Evolutionary conservation across 2,888 invertebrate genomes (phyloP).

Genomic region (Pterobdella sp.): DNA sequence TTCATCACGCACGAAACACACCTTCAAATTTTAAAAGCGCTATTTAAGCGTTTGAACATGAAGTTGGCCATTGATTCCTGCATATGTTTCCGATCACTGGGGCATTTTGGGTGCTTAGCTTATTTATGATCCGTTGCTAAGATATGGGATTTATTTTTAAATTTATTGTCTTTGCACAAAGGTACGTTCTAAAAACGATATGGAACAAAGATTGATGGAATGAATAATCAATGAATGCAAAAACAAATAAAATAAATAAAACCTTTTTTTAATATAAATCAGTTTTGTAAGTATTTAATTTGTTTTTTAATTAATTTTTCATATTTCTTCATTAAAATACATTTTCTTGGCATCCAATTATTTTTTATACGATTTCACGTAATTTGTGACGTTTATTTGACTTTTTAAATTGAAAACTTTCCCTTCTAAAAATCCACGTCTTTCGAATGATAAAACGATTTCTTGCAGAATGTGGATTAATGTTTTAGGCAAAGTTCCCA

Average conservation of each 20-base stretch:
- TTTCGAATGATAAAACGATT: not conserved
- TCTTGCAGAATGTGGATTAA: not conserved
- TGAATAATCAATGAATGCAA: not conserved
- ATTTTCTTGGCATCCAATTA: not conserved
- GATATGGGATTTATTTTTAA: slow-evolving; percentile 4
- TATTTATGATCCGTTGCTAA: no score
- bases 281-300: not conserved
- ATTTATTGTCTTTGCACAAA: not conserved
- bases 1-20: not conserved
- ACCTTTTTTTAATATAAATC: not conserved
- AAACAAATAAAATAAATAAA: not conserved
- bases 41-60: no score
- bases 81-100: no score
- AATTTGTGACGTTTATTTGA: not conserved
- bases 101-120: no score
- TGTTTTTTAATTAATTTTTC: not conserved
- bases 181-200: not conserved
- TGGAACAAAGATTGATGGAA: slow-evolving; percentile 4
- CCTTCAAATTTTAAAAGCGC: no score
- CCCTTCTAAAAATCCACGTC: not conserved
- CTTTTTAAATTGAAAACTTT: not conserved
- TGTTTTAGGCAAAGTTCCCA: not conserved
- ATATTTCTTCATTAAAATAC: not conserved
- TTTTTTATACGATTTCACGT: not conserved
- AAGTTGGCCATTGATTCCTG: no score